Evolutionary conservation across 2,888 invertebrate species (phyloP).

Genomic region (Tanytarsus gracilentus): DNA sequence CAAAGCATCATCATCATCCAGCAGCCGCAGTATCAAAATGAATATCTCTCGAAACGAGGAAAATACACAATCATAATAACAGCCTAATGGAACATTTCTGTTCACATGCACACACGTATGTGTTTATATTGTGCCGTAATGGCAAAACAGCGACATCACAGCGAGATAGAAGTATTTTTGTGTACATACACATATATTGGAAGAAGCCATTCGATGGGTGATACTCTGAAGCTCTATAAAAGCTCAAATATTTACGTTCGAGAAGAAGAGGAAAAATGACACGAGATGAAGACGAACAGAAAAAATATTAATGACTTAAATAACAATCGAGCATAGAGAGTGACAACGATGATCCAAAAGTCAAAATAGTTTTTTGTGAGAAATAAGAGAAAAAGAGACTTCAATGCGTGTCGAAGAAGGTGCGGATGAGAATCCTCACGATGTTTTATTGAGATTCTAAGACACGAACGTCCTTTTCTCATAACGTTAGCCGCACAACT

Average conservation of each 20-base stretch:
- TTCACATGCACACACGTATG: neutral
- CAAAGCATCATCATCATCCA: too few species aligned
- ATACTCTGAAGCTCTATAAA: too few species aligned
- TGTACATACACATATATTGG: neutral
- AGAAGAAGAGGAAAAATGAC: neutral
- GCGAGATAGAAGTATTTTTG: neutral
- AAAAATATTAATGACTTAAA: conserved; percentile 11
- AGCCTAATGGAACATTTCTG: conserved; percentile 14
- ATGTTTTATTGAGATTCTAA: neutral
- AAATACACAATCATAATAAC: neutral
- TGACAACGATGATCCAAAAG: neutral
- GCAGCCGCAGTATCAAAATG: too few species aligned
- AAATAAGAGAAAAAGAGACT: too few species aligned
- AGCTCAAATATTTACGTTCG: conserved; percentile 20
- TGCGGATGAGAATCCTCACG: too few species aligned
- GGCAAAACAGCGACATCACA: conserved; percentile 17
- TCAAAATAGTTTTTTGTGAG: conserved; percentile 16
- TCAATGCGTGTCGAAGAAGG: too few species aligned
- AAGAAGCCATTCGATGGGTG: neutral
- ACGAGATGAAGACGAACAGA: conserved; percentile 2
- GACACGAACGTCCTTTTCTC: neutral
- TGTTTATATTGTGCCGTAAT: neutral
- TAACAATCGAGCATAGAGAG: neutral
- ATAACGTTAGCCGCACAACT: neutral
- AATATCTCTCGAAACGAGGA: neutral